Base-by-base conservation (phyloP, 2,888 invertebrate species). In the Melanotus villosus region DNA sequence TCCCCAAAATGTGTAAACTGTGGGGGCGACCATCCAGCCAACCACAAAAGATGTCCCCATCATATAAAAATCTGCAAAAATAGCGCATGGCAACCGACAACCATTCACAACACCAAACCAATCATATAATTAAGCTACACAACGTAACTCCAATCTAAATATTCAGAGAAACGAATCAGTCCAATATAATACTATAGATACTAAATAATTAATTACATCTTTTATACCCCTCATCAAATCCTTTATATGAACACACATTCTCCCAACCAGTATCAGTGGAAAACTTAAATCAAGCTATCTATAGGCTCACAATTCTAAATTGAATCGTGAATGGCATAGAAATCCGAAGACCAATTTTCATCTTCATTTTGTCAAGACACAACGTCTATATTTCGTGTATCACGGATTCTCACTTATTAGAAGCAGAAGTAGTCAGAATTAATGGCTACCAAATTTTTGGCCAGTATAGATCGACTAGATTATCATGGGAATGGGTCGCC, bases 221-320 rank as follows among this genome's bases (percentile, higher is more conserved):
- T 26, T 26, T 5, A 41, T 41, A 41, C 4, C 14, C n/a, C 41
- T n/a, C 41, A 4, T 41, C 9, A 41, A 14, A 45, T 10, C 19
- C 19, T 45, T 16, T 45, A 23, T 21, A 21, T 21, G 2, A 26
- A 26, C 10, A 19, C 50, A 21, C 50, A 50, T 50, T 50, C 19
- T 21, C 5, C 23, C 26, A 23, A 21, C 3, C 26, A 5, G 26
- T 26, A 3, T 7, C 7, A 26, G 7, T 26, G 21, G 10, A 19
- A 21, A 19, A 50, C n/a, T 50, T 16, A 50, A 2, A 23, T 50
- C 50, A 50, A 50, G 14, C 19, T 7, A 21, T 50, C 12, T 10
- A 50, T 9, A 19, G 21, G n/a, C 23, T 21, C 23, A 50, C 50
- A 50, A 50, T 50, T n/a, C 26, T 50, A 21, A 50, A 50, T 21